Evolutionary conservation across 1,140 invertebrate species (phyloP), one percentile per base, ranked within the genome.

Genomic region (Trypoxylus dichotomus): DNA sequence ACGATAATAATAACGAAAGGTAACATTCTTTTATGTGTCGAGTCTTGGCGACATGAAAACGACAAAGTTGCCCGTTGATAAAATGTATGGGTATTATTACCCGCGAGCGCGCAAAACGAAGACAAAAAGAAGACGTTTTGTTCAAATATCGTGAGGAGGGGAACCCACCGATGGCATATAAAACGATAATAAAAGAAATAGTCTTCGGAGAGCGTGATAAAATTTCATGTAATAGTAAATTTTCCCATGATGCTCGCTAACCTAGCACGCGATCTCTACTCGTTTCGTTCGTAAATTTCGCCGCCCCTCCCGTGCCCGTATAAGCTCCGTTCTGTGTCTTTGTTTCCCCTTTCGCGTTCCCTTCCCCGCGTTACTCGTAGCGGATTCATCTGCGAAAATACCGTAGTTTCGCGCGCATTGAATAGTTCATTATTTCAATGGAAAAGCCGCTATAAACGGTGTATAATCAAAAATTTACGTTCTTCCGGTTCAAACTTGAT

Each of bases 161-260:
- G 47, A 54, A 54, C 47, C 47, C 47, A 54, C 47, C 47, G 47
- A 54, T 54, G 47, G 47, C 47, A 54, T 54, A 54, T 54, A 54
- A 54, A 54, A 54, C 47, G 47, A 54, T 54, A 54, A 54, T 54
- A 54, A 54, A 54, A 54, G 47, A n/a, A 54, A 54, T 54, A 54
- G 47, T 54, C 47, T 54, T 54, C 47, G 47, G 47, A 54, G 47
- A 54, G 47, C 47, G 47, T 54, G 47, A 54, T 54, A 54, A 54
- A 54, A 54, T 54, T 54, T 54, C 47, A 54, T 54, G 47, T 54
- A 54, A 54, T 54, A 54, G 47, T 54, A 54, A 54, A 54, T 54
- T 54, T 54, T 54, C 47, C 47, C 47, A 54, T 54, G 47, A 15
- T n/a, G 47, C 47, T 54, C 47, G 13, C 47, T 54, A 54, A 54